Conservation (phyloP, 2,113 vertebrate genomes). For the Vidua chalybeata region DNA sequence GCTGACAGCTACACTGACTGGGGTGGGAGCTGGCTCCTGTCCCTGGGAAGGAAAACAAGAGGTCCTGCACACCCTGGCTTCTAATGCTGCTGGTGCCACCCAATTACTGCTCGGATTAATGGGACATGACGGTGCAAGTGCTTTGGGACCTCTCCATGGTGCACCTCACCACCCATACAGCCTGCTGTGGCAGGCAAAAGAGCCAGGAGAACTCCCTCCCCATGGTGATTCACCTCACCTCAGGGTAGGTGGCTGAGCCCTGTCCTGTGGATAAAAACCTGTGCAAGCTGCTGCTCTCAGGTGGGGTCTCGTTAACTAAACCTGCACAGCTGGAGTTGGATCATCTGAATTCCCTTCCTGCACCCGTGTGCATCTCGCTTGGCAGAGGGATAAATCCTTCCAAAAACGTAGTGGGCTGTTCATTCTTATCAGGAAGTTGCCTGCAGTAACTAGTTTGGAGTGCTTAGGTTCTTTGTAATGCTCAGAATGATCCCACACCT, state of each 20-base stretch:
- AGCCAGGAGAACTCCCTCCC: not conserved
- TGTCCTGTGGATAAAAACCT: not conserved
- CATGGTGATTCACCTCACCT: not conserved
- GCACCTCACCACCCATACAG: accelerated
- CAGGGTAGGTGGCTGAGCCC: not conserved
- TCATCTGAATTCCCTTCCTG: not conserved
- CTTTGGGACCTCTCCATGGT: not conserved
- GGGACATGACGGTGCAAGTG: not conserved
- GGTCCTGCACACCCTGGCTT: not conserved
- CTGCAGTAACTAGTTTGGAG: not conserved
- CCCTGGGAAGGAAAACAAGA: not conserved
- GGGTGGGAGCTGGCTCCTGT: not conserved
- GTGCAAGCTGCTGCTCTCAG: not conserved
- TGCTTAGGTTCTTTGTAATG: not conserved
- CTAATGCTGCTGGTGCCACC: not conserved
- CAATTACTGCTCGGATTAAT: not conserved
- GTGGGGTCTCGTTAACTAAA: not conserved
- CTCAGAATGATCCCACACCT: not conserved
- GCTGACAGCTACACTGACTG: not conserved
- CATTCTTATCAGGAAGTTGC: not conserved
- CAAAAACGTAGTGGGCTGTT: not conserved
- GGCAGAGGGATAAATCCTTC: not conserved
- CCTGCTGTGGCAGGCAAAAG: not conserved
- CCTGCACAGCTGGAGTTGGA: not conserved
- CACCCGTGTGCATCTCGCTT: not conserved